phyloP scores from a whole-genome alignment of 2,113 vertebrate genomes.

The Sterrhoptilus dennistouni region DNA sequence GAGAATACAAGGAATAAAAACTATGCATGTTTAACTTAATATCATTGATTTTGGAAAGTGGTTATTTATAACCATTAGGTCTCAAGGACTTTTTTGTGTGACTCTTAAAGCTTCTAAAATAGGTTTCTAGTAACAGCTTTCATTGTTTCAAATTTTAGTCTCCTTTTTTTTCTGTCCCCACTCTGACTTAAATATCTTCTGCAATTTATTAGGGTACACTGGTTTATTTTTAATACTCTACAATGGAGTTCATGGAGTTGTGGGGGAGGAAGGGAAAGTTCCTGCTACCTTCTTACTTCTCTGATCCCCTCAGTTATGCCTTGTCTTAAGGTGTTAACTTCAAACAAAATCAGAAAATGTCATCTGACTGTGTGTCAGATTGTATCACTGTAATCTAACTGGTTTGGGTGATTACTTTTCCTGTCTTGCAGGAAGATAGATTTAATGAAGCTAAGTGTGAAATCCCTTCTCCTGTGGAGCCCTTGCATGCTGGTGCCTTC shows the following conservation, averaged over 20 bases:
- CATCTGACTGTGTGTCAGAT: neutral
- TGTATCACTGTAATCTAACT: neutral
- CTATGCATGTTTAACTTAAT: neutral
- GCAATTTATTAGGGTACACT: neutral
- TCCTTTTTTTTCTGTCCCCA: neutral
- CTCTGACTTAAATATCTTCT: neutral
- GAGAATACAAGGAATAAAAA: conserved; percentile 21
- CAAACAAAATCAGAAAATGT: neutral
- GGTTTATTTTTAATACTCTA: neutral
- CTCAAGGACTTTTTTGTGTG: neutral
- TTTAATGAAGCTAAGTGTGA: neutral
- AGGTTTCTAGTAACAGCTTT: neutral
- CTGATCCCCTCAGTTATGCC: neutral
- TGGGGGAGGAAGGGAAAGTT: neutral
- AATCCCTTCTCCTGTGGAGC: neutral
- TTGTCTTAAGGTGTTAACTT: neutral
- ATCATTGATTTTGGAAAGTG: neutral
- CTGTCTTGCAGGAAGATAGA: neutral
- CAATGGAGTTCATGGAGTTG: neutral
- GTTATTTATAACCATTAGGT: neutral
- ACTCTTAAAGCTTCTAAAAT: neutral
- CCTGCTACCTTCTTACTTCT: neutral
- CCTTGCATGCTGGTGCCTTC: neutral
- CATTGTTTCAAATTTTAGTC: neutral
- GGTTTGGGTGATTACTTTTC: neutral